These are phyloP conservation scores for Dasyornis broadbenti DNA, from an alignment of 2,113 vertebrate genomes.

Conservation along the genomic window DNA sequence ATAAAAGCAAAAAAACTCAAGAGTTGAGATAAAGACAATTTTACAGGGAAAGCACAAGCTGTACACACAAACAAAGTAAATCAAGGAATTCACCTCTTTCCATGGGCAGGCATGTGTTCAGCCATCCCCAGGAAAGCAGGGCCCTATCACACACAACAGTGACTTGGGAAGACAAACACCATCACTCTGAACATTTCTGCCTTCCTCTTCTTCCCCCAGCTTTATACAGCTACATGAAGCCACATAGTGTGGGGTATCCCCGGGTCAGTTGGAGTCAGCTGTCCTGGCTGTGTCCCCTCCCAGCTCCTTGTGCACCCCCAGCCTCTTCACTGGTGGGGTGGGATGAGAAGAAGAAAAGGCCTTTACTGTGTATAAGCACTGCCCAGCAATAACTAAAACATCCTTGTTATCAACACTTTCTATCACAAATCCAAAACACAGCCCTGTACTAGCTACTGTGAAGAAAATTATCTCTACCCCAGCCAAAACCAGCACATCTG, in stretches of 20 bases:
- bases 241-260: background rate
- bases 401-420: background rate
- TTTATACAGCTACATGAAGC: background rate
- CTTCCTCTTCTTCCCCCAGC: background rate
- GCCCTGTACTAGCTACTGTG: background rate
- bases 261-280: background rate
- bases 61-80: background rate
- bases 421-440: background rate
- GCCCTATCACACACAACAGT: too few species aligned
- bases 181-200: fast-evolving
- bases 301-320: background rate
- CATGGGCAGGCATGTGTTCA: background rate
- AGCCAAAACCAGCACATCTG: background rate
- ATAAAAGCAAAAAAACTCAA: background rate
- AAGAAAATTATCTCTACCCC: background rate
- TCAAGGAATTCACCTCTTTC: background rate
- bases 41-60: background rate
- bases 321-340: too few species aligned
- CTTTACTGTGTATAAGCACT: background rate
- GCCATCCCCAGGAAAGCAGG: background rate
- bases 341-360: background rate
- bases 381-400: background rate
- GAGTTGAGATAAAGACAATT: background rate
- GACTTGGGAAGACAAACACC: background rate
- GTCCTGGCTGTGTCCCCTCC: background rate